Evolutionary conservation across 2,113 vertebrate genomes (phyloP).

Genomic region (Cercopithecus mona): DNA sequence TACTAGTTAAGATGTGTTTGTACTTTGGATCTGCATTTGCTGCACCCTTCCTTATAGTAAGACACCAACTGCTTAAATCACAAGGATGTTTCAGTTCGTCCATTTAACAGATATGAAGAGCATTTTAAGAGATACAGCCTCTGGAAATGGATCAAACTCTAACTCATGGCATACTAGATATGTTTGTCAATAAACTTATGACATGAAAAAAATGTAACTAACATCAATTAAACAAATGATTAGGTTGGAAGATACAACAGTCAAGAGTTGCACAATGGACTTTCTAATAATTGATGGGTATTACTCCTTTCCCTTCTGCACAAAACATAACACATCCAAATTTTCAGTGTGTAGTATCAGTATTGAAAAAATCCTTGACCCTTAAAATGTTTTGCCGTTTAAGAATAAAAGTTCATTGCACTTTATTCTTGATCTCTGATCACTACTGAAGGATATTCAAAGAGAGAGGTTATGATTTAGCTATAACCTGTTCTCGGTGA

Average conservation of each 20-base stretch:
- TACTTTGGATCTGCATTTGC: too few species aligned
- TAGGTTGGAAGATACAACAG: neutral
- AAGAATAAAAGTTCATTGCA: neutral
- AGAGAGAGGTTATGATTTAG: neutral
- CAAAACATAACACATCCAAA: neutral
- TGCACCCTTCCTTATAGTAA: too few species aligned
- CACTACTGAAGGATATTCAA: neutral
- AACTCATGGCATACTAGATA: too few species aligned
- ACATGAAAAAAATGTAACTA: neutral
- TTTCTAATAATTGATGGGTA: neutral
- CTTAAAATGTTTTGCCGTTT: slow-evolving; percentile 40
- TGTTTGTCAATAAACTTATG: too few species aligned
- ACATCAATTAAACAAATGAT: neutral
- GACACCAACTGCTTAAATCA: too few species aligned
- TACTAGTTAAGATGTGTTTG: too few species aligned
- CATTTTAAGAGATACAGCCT: too few species aligned
- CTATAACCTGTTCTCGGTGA: neutral
- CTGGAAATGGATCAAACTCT: too few species aligned
- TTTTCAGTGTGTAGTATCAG: neutral
- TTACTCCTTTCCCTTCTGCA: neutral
- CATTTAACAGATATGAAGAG: too few species aligned
- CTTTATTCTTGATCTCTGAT: slow-evolving; percentile 38
- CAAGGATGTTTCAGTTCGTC: too few species aligned
- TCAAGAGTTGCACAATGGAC: neutral
- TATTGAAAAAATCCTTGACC: neutral